Evolutionary conservation across 2,888 invertebrate genomes (phyloP), one percentile per base, ranked within the genome.

Genomic region (Blomia tropicalis): DNA sequence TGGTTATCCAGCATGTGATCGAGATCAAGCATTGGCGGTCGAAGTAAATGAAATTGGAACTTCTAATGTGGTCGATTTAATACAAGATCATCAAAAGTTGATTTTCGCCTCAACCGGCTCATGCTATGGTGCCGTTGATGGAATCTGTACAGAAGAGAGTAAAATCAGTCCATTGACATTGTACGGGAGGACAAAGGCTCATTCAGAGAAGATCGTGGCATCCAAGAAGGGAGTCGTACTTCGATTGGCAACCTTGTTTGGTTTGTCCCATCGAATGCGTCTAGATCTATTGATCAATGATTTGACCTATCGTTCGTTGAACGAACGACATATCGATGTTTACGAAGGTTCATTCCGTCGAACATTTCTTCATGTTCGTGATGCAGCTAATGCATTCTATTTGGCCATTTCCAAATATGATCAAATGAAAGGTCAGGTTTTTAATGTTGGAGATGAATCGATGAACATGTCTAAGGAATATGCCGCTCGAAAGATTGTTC

Each of bases 1-100:
- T 4, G 73, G 74, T 7, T 74, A 73, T 64, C 73, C 74, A 3
- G 73, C 73, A 2, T 74, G 73, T 63, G 73, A 73, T 63, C 70
- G 70, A 58, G 70, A 73, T 56, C 72, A 71, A 0, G 69, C 69
- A 11, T 59, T 69, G 41, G 74, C 74, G 0, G 66, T 66, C 31
- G 65, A 67, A 4, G 70, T 71, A 11, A 74, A 74, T 63, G 71
- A 71, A 29, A 66, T 66, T 3, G 73, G 73, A 5, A 73, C 73
- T 11, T 62, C 65, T 32, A 70, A 68, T 44, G 59, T 74, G 5
- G 68, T 70, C 2, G 65, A 69, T 4, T 67, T 70, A 14, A 66
- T 72, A 62, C 23, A 66, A 14, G 29, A 36, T 25, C 66, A 70
- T 31, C 73, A 73, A 65, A 70, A 70, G 17, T 23, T 73, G 22